These are phyloP conservation scores for Peromyscus leucopus DNA, from an alignment of 2,113 vertebrate genomes.

Conservation along the genomic window DNA sequence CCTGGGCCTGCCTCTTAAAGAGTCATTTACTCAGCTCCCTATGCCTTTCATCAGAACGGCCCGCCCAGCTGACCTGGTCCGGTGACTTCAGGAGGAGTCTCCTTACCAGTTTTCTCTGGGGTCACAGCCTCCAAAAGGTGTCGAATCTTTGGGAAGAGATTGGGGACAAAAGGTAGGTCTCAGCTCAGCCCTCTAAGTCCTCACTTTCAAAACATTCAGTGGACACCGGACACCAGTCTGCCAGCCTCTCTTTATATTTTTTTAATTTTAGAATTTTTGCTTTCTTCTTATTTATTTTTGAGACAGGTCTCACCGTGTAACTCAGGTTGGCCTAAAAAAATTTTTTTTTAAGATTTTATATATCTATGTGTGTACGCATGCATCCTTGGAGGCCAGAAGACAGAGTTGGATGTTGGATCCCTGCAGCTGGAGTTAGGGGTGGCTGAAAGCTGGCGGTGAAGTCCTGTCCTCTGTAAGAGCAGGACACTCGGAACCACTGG, in stretches of 20 bases:
- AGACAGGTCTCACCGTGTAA: neutral
- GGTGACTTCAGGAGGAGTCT: slow-evolving; percentile 49
- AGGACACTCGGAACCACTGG: neutral
- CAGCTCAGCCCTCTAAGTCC: neutral
- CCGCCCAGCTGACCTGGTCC: slow-evolving; percentile 70
- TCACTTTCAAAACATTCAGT: neutral
- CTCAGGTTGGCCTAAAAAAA: no score
- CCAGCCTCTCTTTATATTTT: neutral
- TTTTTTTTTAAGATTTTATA: neutral
- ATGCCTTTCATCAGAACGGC: neutral
- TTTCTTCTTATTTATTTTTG: neutral
- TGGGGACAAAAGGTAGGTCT: slow-evolving; percentile 6
- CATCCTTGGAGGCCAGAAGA: neutral
- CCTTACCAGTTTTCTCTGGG: slow-evolving; percentile 66
- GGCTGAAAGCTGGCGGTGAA: neutral
- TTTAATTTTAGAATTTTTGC: neutral
- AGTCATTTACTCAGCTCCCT: slow-evolving; percentile 18
- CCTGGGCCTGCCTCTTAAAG: neutral
- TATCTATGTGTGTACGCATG: neutral
- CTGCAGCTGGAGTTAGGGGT: neutral
- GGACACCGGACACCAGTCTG: neutral
- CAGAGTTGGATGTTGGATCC: neutral
- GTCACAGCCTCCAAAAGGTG: slow-evolving; percentile 77
- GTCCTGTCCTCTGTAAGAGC: neutral
- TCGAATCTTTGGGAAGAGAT: slow-evolving; percentile 81